A percentile compares a stretch with the other conserved stretches of the same genome.
phyloP scores from a whole-genome alignment of 2,888 invertebrate genomes.

The Cyaniris semiargus region DNA sequence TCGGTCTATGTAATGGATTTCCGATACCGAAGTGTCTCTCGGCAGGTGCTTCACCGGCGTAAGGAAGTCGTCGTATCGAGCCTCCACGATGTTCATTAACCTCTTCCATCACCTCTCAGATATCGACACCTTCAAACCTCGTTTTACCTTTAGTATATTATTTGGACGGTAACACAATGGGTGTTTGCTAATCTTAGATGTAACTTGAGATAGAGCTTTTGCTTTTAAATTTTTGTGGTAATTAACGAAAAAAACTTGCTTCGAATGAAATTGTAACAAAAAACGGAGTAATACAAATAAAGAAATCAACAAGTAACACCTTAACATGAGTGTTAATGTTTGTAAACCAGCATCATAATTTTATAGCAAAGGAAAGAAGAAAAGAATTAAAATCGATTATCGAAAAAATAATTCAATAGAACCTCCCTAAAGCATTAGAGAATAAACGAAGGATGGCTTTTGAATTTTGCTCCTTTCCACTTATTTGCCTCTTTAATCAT shows the following conservation, averaged over 20 bases:
- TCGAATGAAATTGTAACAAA: not conserved
- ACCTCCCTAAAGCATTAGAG: not conserved
- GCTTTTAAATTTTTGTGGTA: not conserved
- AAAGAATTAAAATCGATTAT: not conserved
- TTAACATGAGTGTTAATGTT: not conserved
- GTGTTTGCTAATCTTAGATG: too few species aligned
- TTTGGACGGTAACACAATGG: not conserved
- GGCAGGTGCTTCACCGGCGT: not conserved
- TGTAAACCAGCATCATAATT: not conserved
- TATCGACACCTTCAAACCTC: not conserved
- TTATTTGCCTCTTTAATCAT: not conserved
- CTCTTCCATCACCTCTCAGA: not conserved
- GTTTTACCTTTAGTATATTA: not conserved
- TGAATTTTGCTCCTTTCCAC: not conserved
- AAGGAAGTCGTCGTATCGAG: not conserved
- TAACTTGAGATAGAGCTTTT: too few species aligned
- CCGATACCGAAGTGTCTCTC: conserved; percentile 26
- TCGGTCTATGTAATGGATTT: conserved; percentile 28
- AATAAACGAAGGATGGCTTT: conserved; percentile 1
- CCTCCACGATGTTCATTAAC: not conserved
- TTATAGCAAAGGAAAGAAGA: not conserved
- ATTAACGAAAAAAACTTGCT: not conserved
- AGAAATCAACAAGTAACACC: not conserved
- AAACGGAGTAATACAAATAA: not conserved
- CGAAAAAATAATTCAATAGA: not conserved